Base-by-base conservation (phyloP, 2,797 vertebrate species). In the Schizopygopsis malacanthus region DNA sequence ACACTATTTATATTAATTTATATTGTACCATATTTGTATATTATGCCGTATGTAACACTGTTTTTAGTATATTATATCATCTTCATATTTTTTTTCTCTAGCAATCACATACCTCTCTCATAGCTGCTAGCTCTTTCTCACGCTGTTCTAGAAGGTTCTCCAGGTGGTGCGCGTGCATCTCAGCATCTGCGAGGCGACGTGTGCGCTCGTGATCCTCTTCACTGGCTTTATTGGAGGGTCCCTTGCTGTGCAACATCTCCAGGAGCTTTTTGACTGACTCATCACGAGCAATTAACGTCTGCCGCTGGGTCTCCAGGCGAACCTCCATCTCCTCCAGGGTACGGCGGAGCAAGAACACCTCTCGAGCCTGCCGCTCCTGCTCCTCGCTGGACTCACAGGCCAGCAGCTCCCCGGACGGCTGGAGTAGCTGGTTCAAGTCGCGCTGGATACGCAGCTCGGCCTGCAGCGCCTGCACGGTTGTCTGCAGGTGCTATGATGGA, bases 171-270 rank as follows among this genome's bases (percentile, higher is more conserved):
- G 97, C 94, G 0, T 99, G 98, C 98, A 99, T 99, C 94, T 99
- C 98, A 0, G 98, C 98, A 89, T 99, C 98, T 6, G 98, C 98
- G 92, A 99, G 90, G 6, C 98, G 96, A 9, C 98, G 96, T 6
- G 98, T 99, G 80, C 98, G 95, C 92, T 99, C 98, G 4, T 99
- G 97, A 93, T 99, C 98, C 72, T 99, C 98, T 88, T 99, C 98
- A 0, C 96, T 97, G 52, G 97, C 97, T 92, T 99, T 99, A 86
- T 97, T 96, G 65, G 98, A 97, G 6, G 97, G 97, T 0, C 98
- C 97, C 94, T 99, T 99, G 92, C 97, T 99, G 94, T 99, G 98
- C 91, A 99, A 90, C 98, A 99, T 99, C 95, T 99, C 98, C 92
- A 99, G 92, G 80, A 99, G 97, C 92, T 99, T 99, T 93, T 99